phyloP scores from a whole-genome alignment of 2,113 vertebrate species.

The Marcusenius ussheri region DNA sequence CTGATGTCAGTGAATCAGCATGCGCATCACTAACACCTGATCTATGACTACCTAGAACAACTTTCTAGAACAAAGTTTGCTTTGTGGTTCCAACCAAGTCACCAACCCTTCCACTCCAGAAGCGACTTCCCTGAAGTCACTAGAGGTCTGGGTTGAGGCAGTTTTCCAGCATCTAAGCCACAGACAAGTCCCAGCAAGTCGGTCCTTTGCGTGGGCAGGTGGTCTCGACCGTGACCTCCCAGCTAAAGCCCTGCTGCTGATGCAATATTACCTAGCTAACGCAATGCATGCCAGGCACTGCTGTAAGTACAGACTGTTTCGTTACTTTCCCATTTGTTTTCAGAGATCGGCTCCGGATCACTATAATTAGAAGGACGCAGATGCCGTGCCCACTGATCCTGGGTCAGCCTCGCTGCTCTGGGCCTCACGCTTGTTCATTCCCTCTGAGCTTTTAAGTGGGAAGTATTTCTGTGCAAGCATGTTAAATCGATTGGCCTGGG shows the following conservation, averaged over 20 bases:
- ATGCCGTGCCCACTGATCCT: neutral
- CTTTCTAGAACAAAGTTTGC: neutral
- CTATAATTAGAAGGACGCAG: neutral
- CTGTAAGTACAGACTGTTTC: slow-evolving; percentile 22
- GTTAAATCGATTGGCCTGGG: neutral
- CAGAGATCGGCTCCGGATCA: slow-evolving; percentile 30
- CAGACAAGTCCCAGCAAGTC: neutral
- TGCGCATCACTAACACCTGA: neutral
- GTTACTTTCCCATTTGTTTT: slow-evolving; percentile 43
- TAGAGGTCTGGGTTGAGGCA: neutral
- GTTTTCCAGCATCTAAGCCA: neutral
- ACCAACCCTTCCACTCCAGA: neutral
- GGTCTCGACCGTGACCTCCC: neutral
- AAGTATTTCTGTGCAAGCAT: neutral
- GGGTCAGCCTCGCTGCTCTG: neutral
- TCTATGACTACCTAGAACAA: neutral
- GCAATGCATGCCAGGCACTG: slow-evolving; percentile 12
- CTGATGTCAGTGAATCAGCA: neutral
- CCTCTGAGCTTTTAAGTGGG: neutral
- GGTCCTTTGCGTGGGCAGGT: neutral
- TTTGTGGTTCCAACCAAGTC: neutral
- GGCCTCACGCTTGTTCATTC: neutral
- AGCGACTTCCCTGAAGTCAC: neutral
- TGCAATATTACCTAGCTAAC: slow-evolving; percentile 51
- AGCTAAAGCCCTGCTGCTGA: neutral